Percentiles rank a stretch among this genome's conserved stretches.
phyloP scores from a whole-genome alignment of 2,888 invertebrate species.

The Andricus curvator region DNA sequence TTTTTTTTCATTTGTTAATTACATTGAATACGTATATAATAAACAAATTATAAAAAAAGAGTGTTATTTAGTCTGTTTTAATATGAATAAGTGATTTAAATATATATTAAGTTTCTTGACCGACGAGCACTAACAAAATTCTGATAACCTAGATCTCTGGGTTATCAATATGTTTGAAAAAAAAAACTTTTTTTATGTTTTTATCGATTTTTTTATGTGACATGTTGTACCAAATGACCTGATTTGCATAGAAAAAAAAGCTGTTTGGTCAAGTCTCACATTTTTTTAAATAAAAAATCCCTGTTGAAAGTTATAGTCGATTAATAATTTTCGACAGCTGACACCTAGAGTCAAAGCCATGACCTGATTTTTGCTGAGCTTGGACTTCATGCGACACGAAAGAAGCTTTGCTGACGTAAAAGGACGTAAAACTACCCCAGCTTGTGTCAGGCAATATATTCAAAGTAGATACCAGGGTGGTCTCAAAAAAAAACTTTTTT shows the following conservation, averaged over 20 bases:
- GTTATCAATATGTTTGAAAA: neutral
- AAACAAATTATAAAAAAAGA: neutral
- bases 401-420: conserved; percentile 58
- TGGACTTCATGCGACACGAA: conserved; percentile 50
- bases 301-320: conserved; percentile 21
- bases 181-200: neutral
- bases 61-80: neutral
- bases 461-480: conserved; percentile 38
- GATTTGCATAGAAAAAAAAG: neutral
- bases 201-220: neutral
- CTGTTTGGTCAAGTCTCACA: neutral
- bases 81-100: neutral
- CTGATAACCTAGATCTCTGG: neutral
- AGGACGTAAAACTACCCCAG: conserved; percentile 42
- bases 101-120: neutral
- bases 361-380: conserved; percentile 55
- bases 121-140: neutral
- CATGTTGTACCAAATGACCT: neutral
- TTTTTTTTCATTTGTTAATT: neutral
- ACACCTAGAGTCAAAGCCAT: conserved; percentile 48
- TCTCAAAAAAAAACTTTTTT: too few relatives aligned
- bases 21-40: rapidly evolving
- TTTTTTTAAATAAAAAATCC: neutral
- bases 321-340: conserved; percentile 48
- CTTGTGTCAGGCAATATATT: conserved; percentile 47